These are phyloP conservation scores for Brachymystax lenok DNA, from an alignment of 2,797 vertebrate species.

Conservation along the genomic window DNA sequence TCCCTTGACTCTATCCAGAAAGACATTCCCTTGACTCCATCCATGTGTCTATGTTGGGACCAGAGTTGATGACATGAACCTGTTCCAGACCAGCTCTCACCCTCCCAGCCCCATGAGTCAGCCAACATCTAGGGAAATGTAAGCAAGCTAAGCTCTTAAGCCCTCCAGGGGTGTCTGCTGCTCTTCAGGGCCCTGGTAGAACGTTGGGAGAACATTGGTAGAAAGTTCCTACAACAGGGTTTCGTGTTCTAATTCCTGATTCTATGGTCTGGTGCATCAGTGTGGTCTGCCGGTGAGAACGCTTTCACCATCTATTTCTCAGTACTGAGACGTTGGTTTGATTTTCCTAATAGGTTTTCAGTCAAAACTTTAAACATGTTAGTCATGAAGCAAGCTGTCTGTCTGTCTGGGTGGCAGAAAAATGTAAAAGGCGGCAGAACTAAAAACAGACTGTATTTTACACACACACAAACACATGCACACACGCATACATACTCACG, in stretches of 20 bases:
- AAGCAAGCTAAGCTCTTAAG: slow-evolving; percentile 58
- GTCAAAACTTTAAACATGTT: not conserved
- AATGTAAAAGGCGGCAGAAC: slow-evolving; percentile 52
- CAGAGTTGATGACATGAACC: slow-evolving; percentile 15
- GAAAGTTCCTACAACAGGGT: not conserved
- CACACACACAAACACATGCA: not conserved
- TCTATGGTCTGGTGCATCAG: not conserved
- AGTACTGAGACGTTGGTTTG: not conserved
- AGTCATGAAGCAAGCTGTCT: slow-evolving; percentile 37
- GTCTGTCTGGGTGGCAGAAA: slow-evolving; percentile 47
- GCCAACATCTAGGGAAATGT: slow-evolving; percentile 50
- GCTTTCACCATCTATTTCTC: not conserved
- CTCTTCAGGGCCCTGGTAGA: slow-evolving; percentile 19
- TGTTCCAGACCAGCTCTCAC: slow-evolving; percentile 42
- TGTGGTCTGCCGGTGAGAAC: not conserved
- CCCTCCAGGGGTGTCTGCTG: slow-evolving; percentile 43
- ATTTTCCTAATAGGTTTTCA: not conserved
- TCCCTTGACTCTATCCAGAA: too few species aligned
- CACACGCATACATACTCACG: not conserved
- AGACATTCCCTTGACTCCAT: not conserved
- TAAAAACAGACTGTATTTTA: slow-evolving; percentile 57
- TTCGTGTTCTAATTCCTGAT: not conserved
- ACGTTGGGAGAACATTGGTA: not conserved
- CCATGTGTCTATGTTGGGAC: not conserved
- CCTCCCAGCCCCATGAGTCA: slow-evolving; percentile 53